Evolutionary conservation across 2,113 vertebrate genomes (phyloP).

Genomic region (Pao palembangensis): DNA sequence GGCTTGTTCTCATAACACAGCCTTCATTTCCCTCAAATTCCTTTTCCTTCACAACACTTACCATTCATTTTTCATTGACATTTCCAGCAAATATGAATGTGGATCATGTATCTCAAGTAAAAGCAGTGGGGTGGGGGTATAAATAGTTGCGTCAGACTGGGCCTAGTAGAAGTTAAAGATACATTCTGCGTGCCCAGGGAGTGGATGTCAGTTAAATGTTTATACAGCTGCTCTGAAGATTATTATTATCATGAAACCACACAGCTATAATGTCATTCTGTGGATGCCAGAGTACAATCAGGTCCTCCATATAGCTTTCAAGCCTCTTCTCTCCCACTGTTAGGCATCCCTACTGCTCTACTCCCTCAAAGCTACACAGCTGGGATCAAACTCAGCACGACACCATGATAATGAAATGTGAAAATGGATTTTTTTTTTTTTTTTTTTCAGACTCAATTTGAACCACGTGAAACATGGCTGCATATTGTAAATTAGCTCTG

Average conservation of each 20-base stretch:
- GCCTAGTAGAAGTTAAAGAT: slow-evolving; percentile 74
- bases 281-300: slow-evolving; percentile 77
- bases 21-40: slow-evolving; percentile 35
- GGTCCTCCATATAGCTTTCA: slow-evolving; percentile 70
- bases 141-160: slow-evolving; percentile 71
- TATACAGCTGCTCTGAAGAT: slow-evolving; percentile 80
- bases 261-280: slow-evolving; percentile 81
- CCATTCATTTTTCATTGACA: slow-evolving; percentile 58
- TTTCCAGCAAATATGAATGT: slow-evolving; percentile 59
- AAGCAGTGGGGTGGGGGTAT: slow-evolving; percentile 55
- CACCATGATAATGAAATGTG: slow-evolving; percentile 50
- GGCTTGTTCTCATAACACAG: slow-evolving; percentile 17
- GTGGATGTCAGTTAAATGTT: slow-evolving; percentile 80
- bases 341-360: slow-evolving; percentile 48
- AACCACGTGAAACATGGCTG: slow-evolving; percentile 26
- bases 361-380: slow-evolving; percentile 36
- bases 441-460: slow-evolving; percentile 16
- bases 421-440: slow-evolving; percentile 44
- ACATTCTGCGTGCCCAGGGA: slow-evolving; percentile 74
- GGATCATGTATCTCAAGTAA: slow-evolving; percentile 46
- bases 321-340: slow-evolving; percentile 56
- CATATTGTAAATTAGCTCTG: background rate
- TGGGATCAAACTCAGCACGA: slow-evolving; percentile 37
- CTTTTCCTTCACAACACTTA: slow-evolving; percentile 33
- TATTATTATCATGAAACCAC: slow-evolving; percentile 83